Base-by-base conservation (phyloP, 2,113 vertebrate genomes). In the Syrmaticus mikado region DNA sequence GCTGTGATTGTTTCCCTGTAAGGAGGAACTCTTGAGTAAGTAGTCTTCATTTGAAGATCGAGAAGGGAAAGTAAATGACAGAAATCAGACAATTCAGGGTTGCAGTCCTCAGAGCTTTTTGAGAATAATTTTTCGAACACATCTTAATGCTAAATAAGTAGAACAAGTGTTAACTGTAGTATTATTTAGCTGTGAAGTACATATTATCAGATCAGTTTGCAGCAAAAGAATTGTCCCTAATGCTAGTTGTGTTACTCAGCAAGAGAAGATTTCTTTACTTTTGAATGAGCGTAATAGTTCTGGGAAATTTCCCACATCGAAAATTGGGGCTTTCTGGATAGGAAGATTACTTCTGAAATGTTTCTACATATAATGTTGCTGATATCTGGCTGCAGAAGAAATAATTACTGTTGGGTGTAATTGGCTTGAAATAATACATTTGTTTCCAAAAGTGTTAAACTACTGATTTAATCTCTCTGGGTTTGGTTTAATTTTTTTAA, bases 301-400 rank as follows among this genome's bases (percentile, higher is more conserved):
- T 93, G 94, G 85, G 36, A 74, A n/a, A 60, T 79, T 64, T 87
- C 50, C 72, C 57, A 80, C 64, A 74, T 90, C 10, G 55, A 71
- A 94, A 90, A 46, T 46, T 25, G 30, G 75, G 20, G 46, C 7
- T 64, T 90, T 90, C 38, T 71, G 68, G 52, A 78, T 65, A 20
- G 64, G 70, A 74, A 62, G 45, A 24, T 27, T 43, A 22, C 15
- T 71, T 88, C 68, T 93, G 61, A 48, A 55, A 60, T 46, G 68
- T 34, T 38, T 82, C 25, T 85, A 5, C 50, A 2, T 60, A 34
- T 11, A 70, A 76, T 32, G 30, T 45, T 74, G 41, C 24, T 46
- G 36, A 32, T 85, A 48, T 68, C 65, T 55, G 79, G 80, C 65
- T 83, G 82, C 48, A 61, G 68, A 60, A 83, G 45, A 71, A 85